Conservation (phyloP, 2,888 invertebrate species). For the Scotopteryx bipunctaria region DNA sequence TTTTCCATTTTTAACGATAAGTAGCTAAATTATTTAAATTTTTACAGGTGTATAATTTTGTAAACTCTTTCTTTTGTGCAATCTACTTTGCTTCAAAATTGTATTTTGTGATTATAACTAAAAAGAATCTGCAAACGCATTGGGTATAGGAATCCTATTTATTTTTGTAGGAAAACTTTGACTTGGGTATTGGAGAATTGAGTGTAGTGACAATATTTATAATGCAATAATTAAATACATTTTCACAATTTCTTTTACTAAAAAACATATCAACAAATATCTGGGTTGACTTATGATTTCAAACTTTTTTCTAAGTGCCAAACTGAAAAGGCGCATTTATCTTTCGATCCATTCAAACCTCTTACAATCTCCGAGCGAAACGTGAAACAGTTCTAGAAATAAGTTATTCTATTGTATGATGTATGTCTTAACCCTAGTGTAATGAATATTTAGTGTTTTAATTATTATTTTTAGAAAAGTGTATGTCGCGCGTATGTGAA, state of each 20-base stretch:
- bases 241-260: conserved; percentile 35
- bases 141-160: conserved; percentile 51
- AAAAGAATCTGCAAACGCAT: conserved; percentile 36
- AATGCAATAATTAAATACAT: conserved; percentile 16
- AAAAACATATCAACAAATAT: conserved; percentile 53
- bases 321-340: conserved; percentile 50
- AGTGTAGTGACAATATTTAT: conserved; percentile 26
- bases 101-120: conserved; percentile 18
- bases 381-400: conserved; percentile 72
- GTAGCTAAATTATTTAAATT: conserved; percentile 57
- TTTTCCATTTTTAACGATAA: conserved; percentile 47
- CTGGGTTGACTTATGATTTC: conserved; percentile 23
- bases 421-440: conserved; percentile 75
- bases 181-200: conserved; percentile 10
- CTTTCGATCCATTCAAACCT: conserved; percentile 50
- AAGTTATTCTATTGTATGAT: conserved; percentile 76
- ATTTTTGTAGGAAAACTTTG: conserved; percentile 49
- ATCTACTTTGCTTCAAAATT: conserved; percentile 26
- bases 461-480: conserved; percentile 62
- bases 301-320: conserved; percentile 57
- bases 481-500: conserved; percentile 78
- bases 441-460: conserved; percentile 66
- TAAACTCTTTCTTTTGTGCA: conserved; percentile 33
- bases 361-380: conserved; percentile 69
- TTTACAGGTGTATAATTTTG: conserved; percentile 44